Evolutionary conservation across 2,888 invertebrate genomes (phyloP), one percentile per base, ranked within the genome.

Genomic region (Erebia ligea): DNA sequence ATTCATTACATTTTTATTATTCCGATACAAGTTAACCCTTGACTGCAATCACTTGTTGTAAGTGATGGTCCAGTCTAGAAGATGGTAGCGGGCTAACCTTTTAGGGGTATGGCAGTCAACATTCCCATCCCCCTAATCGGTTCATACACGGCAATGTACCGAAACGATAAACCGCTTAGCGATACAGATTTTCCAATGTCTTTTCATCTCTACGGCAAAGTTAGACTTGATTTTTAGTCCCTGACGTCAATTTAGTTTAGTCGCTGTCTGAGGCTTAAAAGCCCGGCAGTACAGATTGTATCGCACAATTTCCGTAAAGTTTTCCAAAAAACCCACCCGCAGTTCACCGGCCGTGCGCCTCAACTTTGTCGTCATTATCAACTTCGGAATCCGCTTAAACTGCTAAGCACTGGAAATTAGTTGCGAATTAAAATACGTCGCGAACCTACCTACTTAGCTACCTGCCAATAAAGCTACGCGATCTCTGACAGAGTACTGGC

Each of bases 311-410:
- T 6, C 57, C 57, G 63, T 50, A 54, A 64, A 70, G 69, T 63
- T 65, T 69, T 72, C 70, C 73, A 72, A 76, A 76, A 76, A 76
- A 73, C 52, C 65, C 59, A 69, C 67, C 75, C 75, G 69, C 80
- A 75, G 76, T 77, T 77, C 80, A 75, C 72, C 72, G 73, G 73
- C 69, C 77, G 74, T 75, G 70, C 56, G 56, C 13, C 21, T 11
- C 76, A 86, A 86, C 85, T 86, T 79, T 74, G 72, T 70, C 79
- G 77, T 87, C 85, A 90, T 90, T 87, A 88, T 79, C 79, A 89
- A 90, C 84, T 90, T 87, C 71, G 79, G 86, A 90, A 91, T 89
- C 91, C 86, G 87, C 91, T 91, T 90, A 86, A 81, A 82, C 83
- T 82, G 80, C 77, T 82, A 83, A 84, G 84, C 84, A 82, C 76